Conservation (phyloP, 2,888 invertebrate genomes). For the Drosophila nr. medialis region DNA sequence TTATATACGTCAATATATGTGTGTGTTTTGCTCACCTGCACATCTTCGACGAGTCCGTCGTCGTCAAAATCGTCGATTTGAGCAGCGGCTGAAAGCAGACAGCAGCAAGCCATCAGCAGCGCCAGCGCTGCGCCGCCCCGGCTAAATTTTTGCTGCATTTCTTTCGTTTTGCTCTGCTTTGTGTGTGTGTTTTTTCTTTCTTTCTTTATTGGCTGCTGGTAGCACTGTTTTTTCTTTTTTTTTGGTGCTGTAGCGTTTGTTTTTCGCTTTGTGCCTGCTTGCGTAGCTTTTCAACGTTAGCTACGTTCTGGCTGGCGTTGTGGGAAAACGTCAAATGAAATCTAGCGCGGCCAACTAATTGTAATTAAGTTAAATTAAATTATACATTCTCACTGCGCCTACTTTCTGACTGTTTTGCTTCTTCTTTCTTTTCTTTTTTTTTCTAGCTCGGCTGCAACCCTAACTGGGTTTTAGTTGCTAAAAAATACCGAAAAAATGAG, state of each 20-base stretch:
- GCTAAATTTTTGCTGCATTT: constrained; percentile 68
- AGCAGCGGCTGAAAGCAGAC: constrained; percentile 44
- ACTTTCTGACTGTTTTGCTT: constrained; percentile 57
- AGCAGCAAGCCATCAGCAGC: constrained; percentile 52
- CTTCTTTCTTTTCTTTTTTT: constrained; percentile 33
- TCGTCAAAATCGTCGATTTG: constrained; percentile 76
- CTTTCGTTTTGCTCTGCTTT: constrained; percentile 13
- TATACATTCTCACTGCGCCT: constrained; percentile 74
- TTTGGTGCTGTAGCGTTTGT: constrained; percentile 31
- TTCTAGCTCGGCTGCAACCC: constrained; percentile 40
- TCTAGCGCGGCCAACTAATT: constrained; percentile 69
- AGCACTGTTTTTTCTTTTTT: constrained; percentile 33
- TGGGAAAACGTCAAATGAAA: constrained; percentile 58
- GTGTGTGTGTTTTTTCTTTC: constrained; percentile 29
- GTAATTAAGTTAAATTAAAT: constrained; percentile 77
- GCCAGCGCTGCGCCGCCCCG: constrained; percentile 54
- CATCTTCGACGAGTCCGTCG: constrained; percentile 80
- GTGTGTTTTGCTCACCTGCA: constrained; percentile 68
- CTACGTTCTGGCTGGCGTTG: constrained; percentile 52
- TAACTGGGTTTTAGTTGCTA: constrained; percentile 30
- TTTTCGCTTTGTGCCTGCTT: constrained; percentile 34
- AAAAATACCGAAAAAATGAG: constrained; percentile 43
- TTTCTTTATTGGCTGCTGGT: constrained; percentile 15
- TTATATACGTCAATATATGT: neutral
- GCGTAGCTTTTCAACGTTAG: constrained; percentile 59